Percentiles rank a stretch among this genome's conserved stretches.
phyloP scores from a whole-genome alignment of 2,797 vertebrate species.

The Dendrocincla tyrannina region DNA sequence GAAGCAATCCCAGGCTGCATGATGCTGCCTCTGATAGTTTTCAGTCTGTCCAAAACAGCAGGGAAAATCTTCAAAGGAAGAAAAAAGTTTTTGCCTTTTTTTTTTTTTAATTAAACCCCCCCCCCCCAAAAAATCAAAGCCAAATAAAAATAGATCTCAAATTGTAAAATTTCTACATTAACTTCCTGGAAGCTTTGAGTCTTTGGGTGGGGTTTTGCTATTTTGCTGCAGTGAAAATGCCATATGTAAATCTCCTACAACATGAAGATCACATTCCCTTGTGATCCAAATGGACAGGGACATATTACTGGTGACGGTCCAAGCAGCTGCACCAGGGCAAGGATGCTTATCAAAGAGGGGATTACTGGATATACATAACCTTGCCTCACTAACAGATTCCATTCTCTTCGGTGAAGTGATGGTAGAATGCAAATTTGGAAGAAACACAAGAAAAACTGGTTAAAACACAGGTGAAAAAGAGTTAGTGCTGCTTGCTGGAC shows the following conservation, averaged over 20 bases:
- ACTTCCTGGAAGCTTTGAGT: slow-evolving; percentile 31
- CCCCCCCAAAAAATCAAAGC: background rate
- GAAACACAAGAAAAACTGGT: background rate
- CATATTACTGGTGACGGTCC: background rate
- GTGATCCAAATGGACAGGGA: slow-evolving; percentile 12
- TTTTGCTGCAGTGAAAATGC: slow-evolving; percentile 12
- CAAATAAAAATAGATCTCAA: slow-evolving; percentile 18
- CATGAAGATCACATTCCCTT: background rate
- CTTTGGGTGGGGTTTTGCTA: slow-evolving; percentile 12
- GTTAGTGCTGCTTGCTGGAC: background rate
- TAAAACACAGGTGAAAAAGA: background rate
- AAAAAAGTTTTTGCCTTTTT: background rate
- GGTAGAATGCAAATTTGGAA: background rate
- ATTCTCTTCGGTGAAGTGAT: background rate
- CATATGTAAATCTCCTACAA: slow-evolving; percentile 32
- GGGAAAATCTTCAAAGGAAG: slow-evolving; percentile 15
- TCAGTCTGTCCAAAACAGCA: background rate
- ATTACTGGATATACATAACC: background rate
- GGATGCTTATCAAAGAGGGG: background rate
- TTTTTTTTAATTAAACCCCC: too few species aligned
- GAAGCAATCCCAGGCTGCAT: background rate
- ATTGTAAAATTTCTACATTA: slow-evolving; percentile 1
- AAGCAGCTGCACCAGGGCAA: slow-evolving; percentile 41
- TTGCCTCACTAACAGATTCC: background rate
- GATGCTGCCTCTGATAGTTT: background rate